Evolutionary conservation across 2,888 invertebrate species (phyloP).

Genomic region (Blastobasis lacticolella): DNA sequence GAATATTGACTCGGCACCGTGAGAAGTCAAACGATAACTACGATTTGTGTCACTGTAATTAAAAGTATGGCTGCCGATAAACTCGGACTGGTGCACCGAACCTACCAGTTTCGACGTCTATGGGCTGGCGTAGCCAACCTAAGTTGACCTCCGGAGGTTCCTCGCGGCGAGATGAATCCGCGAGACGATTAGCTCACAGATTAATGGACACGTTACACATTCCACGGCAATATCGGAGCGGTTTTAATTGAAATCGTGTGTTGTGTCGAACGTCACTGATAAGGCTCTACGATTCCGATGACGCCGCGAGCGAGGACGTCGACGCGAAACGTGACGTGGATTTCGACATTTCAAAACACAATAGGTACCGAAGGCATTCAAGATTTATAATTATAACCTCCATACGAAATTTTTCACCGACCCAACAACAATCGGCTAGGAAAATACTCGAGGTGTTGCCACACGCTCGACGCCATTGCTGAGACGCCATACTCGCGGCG

Average conservation of each 20-base stretch:
- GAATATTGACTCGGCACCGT: slow-evolving; percentile 70
- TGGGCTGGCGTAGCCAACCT: slow-evolving; percentile 46
- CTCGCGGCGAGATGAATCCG: slow-evolving; percentile 17
- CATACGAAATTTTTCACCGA: too few species aligned
- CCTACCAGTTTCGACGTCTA: slow-evolving; percentile 61
- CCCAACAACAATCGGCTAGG: neutral
- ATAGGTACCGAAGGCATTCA: too few species aligned
- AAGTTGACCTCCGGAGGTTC: slow-evolving; percentile 30
- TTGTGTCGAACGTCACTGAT: slow-evolving; percentile 60
- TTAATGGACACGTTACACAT: slow-evolving; percentile 46
- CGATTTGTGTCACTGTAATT: slow-evolving; percentile 73
- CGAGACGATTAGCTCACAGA: slow-evolving; percentile 22
- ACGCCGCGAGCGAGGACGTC: slow-evolving; percentile 28
- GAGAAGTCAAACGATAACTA: slow-evolving; percentile 69
- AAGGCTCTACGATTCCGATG: slow-evolving; percentile 44
- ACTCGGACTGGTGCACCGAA: slow-evolving; percentile 52
- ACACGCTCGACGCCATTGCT: slow-evolving; percentile 21
- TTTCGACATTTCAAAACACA: too few species aligned
- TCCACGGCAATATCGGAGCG: slow-evolving; percentile 57
- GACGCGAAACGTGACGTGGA: too few species aligned
- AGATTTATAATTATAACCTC: too few species aligned
- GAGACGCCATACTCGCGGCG: slow-evolving; percentile 30
- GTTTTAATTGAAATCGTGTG: slow-evolving; percentile 72
- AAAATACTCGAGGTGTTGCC: slow-evolving; percentile 5
- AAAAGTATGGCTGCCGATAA: slow-evolving; percentile 72